Percentiles rank a stretch among this genome's conserved stretches.
These are phyloP conservation scores for Hermatobates lingyangjiaoensis DNA, from an alignment of 1,140 invertebrate genomes.

Conservation along the genomic window DNA sequence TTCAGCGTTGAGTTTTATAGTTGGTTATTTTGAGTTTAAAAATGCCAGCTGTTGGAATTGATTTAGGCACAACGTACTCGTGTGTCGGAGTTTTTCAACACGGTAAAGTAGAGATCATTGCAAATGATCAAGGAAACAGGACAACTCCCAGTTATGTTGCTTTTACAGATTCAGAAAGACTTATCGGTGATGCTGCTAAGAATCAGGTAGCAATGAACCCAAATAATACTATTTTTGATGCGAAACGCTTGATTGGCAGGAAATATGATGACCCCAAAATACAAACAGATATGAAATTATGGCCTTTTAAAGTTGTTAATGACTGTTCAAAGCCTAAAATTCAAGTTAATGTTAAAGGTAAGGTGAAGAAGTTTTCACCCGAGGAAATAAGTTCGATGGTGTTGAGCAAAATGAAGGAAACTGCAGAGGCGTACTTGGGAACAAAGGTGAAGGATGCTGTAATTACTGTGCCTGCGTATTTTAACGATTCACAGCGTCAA, in stretches of 20 bases:
- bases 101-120: slow-evolving; percentile 80
- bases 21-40: no score
- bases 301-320: slow-evolving; percentile 41
- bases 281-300: slow-evolving; percentile 40
- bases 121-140: slow-evolving; percentile 83
- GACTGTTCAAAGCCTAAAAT: slow-evolving; percentile 47
- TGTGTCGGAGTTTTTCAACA: slow-evolving; percentile 65
- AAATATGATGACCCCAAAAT: slow-evolving; percentile 46
- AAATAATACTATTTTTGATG: slow-evolving; percentile 43
- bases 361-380: slow-evolving; percentile 43
- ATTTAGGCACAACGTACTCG: slow-evolving; percentile 39
- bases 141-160: slow-evolving; percentile 83
- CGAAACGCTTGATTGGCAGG: slow-evolving; percentile 39
- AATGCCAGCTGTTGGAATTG: slow-evolving; percentile 24
- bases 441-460: slow-evolving; percentile 38
- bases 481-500: slow-evolving; percentile 46
- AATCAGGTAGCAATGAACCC: slow-evolving; percentile 58
- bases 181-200: slow-evolving; percentile 53
- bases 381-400: slow-evolving; percentile 74
- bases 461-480: slow-evolving; percentile 51
- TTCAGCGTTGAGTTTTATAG: no score
- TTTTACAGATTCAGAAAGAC: slow-evolving; percentile 51
- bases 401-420: slow-evolving; percentile 57
- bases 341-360: slow-evolving; percentile 22
- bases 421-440: slow-evolving; percentile 34